Conservation (phyloP, 1,140 invertebrate species). For the Prorops nasuta region DNA sequence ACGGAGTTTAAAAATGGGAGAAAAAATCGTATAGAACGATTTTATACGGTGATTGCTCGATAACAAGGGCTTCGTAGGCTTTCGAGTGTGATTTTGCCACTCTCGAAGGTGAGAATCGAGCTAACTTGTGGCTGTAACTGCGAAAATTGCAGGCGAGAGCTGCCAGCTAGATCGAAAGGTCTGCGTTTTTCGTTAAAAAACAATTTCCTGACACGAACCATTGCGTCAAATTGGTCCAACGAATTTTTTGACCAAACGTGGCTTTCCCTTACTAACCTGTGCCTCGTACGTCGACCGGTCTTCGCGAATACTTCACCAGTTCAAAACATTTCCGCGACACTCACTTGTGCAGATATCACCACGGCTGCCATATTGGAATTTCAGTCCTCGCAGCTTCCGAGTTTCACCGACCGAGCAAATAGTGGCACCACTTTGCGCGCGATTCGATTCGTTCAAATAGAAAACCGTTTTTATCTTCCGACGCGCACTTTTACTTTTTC, state of each 20-base stretch:
- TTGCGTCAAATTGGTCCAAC: neutral
- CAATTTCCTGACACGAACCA: conserved; percentile 20
- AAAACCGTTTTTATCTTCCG: too few relatives aligned
- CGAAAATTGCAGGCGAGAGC: neutral
- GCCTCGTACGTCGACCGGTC: conserved; percentile 29
- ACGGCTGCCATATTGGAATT: conserved; percentile 42
- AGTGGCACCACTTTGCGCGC: neutral
- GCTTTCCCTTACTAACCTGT: conserved; percentile 32
- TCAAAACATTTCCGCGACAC: conserved; percentile 41
- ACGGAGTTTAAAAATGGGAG: too few relatives aligned
- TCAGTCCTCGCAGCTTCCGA: neutral
- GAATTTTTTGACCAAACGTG: conserved; percentile 7
- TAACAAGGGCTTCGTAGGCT: too few relatives aligned
- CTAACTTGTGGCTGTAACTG: conserved; percentile 14
- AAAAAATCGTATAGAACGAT: too few relatives aligned
- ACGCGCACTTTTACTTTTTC: too few relatives aligned
- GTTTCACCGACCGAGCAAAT: neutral
- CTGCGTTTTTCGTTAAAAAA: conserved; percentile 8
- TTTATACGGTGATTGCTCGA: too few relatives aligned
- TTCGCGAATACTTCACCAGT: conserved; percentile 30
- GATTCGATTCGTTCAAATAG: neutral
- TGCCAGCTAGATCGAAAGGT: neutral
- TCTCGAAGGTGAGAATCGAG: too few relatives aligned
- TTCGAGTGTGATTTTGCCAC: too few relatives aligned
- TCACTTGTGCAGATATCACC: conserved; percentile 35